phyloP scores from a whole-genome alignment of 1,140 invertebrate genomes.

The Acyrthosiphon pisum region DNA sequence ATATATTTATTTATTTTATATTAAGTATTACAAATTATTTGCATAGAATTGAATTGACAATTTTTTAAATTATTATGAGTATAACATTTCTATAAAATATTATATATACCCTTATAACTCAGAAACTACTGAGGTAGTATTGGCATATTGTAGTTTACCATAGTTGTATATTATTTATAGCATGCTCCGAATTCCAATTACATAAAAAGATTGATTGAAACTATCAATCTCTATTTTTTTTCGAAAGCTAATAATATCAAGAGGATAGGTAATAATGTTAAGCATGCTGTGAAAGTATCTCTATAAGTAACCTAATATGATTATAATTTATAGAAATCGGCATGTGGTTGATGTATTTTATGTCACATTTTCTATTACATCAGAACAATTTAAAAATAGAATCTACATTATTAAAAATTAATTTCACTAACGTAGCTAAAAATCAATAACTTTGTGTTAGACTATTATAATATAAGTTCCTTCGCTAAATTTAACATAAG shows the following conservation, averaged over 20 bases:
- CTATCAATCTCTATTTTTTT: slow-evolving; percentile 47
- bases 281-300: slow-evolving; percentile 39
- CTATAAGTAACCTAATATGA: not conserved
- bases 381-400: not conserved
- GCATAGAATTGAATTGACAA: not conserved
- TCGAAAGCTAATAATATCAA: slow-evolving; percentile 45
- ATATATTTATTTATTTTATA: not conserved
- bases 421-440: not conserved
- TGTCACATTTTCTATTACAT: not conserved
- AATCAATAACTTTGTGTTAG: not conserved
- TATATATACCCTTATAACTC: not conserved
- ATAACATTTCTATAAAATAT: not conserved
- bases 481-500: not conserved
- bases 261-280: slow-evolving; percentile 36
- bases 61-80: not conserved
- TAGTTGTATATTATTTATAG: not conserved
- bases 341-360: slow-evolving; percentile 24
- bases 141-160: not conserved
- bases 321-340: slow-evolving; percentile 17
- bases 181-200: not conserved
- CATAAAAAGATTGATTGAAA: slow-evolving; percentile 2
- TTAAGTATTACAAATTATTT: not conserved
- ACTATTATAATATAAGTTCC: not conserved
- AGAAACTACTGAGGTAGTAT: not conserved
- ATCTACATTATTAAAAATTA: not conserved